Conservation (phyloP, 2,797 vertebrate genomes). For the Rhabdomys pumilio region DNA sequence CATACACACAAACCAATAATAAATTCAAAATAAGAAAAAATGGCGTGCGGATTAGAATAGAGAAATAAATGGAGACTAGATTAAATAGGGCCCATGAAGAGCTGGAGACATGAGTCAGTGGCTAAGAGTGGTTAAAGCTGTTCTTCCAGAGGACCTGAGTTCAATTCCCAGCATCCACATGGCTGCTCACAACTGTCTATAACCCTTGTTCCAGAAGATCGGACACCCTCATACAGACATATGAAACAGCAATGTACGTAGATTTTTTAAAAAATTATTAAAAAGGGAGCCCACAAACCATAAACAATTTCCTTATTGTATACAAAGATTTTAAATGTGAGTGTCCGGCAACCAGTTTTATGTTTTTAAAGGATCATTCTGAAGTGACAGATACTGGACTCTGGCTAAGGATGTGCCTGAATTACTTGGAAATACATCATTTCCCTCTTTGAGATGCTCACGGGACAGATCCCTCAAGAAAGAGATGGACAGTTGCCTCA, state of each 20-base stretch:
- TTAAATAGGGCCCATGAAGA: not conserved
- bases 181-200: not conserved
- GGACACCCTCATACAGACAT: not conserved
- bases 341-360: not conserved
- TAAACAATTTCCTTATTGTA: not conserved
- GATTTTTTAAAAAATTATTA: not conserved
- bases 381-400: not conserved
- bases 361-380: constrained; percentile 31
- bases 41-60: too few relatives aligned
- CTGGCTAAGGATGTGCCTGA: not conserved
- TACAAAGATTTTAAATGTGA: not conserved
- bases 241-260: not conserved
- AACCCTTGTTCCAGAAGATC: not conserved
- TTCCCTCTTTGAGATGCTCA: not conserved
- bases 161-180: not conserved
- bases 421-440: not conserved
- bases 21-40: not conserved
- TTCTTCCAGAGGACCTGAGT: not conserved
- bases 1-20: not conserved
- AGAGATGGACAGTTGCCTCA: not conserved
- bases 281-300: not conserved
- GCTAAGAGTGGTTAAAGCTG: not conserved
- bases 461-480: not conserved
- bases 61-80: not conserved
- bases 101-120: not conserved